A percentile compares a stretch with the other conserved stretches of the same genome.
Evolutionary conservation across 1,140 invertebrate species (phyloP).

Genomic region (Temnothorax longispinosus): DNA sequence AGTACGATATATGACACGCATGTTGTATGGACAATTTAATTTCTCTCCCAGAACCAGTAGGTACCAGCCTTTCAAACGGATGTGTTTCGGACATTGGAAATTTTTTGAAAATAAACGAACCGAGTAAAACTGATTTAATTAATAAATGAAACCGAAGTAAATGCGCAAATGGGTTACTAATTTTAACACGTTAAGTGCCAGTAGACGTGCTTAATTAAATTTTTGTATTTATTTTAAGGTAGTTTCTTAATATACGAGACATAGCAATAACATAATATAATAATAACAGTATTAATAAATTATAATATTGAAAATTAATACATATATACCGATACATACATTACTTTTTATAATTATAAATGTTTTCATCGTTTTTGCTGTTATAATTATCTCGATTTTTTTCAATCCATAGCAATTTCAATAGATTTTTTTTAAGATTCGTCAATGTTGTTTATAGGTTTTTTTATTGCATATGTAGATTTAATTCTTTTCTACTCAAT

Average conservation of each 20-base stretch:
- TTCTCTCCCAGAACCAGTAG: constrained; percentile 29
- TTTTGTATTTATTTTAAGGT: not conserved
- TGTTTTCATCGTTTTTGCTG: not conserved
- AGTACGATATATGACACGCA: constrained; percentile 57
- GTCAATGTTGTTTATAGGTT: not conserved
- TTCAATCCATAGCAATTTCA: not conserved
- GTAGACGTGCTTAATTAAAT: not conserved
- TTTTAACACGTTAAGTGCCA: not conserved
- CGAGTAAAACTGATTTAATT: constrained; percentile 1
- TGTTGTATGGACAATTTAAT: constrained; percentile 67
- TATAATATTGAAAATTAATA: not conserved
- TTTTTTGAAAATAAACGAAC: not conserved
- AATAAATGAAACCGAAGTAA: not conserved
- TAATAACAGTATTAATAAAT: not conserved
- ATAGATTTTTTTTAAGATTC: not conserved
- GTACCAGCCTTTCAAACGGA: not conserved
- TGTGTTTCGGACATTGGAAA: not conserved
- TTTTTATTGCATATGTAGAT: not conserved
- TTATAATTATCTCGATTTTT: not conserved
- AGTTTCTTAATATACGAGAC: not conserved
- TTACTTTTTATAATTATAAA: not conserved
- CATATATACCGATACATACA: not conserved
- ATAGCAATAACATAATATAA: too few relatives aligned
- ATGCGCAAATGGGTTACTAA: not conserved
- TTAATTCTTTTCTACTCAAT: not conserved